These are phyloP conservation scores for Scolopax bukidnonensis DNA, from an alignment of 2,797 vertebrate genomes.

Conservation along the genomic window DNA sequence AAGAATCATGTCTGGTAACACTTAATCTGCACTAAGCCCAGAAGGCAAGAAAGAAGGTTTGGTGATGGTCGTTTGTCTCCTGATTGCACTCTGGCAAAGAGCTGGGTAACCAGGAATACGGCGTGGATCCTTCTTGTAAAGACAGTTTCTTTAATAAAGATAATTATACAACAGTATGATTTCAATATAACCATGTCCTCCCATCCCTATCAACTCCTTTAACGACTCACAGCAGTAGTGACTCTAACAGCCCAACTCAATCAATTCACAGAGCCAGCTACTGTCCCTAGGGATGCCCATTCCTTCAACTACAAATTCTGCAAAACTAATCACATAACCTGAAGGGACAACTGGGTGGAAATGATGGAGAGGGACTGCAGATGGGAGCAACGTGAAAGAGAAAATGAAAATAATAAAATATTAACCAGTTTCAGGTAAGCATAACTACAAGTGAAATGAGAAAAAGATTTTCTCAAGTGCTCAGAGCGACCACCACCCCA, in stretches of 20 bases:
- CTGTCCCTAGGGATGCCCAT: not conserved
- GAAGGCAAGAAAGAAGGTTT: not conserved
- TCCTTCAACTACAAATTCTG: not conserved
- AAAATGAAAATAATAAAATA: not conserved
- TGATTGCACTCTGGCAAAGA: not conserved
- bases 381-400: not conserved
- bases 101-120: not conserved
- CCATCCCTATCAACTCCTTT: not conserved
- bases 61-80: not conserved
- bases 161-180: not conserved
- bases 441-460: not conserved
- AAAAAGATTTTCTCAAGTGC: not conserved
- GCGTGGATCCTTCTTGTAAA: not conserved
- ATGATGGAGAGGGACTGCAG: not conserved
- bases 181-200: not conserved
- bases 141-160: not conserved
- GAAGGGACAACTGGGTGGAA: not conserved
- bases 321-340: not conserved
- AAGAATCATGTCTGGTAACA: not conserved
- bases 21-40: not conserved
- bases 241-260: not conserved
- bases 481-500: not conserved
- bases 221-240: not conserved
- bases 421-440: not conserved
- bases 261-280: not conserved